A percentile compares a stretch with the other conserved stretches of the same genome.
Evolutionary conservation across 1,140 invertebrate genomes (phyloP).

Genomic region (Megathymus violae): DNA sequence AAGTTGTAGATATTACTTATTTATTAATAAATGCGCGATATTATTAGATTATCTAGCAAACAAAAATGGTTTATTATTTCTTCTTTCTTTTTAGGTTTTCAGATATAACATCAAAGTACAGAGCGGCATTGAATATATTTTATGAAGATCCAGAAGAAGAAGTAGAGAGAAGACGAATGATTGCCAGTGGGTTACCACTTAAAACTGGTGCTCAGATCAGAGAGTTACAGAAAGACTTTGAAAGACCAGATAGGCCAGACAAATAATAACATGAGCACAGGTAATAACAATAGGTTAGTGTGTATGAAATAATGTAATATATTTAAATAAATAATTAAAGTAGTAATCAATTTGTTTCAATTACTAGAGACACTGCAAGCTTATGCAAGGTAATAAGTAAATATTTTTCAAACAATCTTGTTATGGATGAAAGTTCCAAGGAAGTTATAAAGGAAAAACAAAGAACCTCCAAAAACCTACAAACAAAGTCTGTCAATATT

Average conservation of each 20-base stretch:
- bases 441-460: conserved; percentile 66
- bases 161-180: conserved; percentile 68
- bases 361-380: conserved; percentile 48
- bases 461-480: conserved; percentile 47
- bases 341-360: conserved; percentile 61
- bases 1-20: no score
- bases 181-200: conserved; percentile 58
- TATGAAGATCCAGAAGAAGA: conserved; percentile 72
- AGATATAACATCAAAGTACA: conserved; percentile 52
- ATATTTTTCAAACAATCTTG: conserved; percentile 59
- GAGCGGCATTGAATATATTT: conserved; percentile 53
- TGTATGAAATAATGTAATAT: conserved; percentile 35
- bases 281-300: conserved; percentile 48
- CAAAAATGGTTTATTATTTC: not conserved
- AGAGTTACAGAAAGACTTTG: conserved; percentile 51
- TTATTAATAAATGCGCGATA: no score
- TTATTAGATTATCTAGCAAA: conserved; percentile 4
- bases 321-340: conserved; percentile 45
- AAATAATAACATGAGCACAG: conserved; percentile 57
- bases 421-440: conserved; percentile 70
- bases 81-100: conserved; percentile 56
- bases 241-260: conserved; percentile 58
- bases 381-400: conserved; percentile 55
- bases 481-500: conserved; percentile 18
- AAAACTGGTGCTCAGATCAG: conserved; percentile 55